phyloP scores from a whole-genome alignment of 2,797 vertebrate genomes.

The Chrosomus eos region DNA sequence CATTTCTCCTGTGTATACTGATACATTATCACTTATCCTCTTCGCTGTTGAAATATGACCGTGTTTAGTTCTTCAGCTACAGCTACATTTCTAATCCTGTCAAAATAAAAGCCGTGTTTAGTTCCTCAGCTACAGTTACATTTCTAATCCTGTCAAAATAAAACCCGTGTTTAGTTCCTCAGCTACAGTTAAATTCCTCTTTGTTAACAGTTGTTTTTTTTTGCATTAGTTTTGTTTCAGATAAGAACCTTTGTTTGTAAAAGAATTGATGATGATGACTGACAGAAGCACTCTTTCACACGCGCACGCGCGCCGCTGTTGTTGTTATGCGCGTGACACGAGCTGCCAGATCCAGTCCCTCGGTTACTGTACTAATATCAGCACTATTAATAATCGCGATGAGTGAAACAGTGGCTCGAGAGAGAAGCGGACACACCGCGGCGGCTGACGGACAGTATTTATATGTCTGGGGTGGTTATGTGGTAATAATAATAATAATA shows the following conservation, averaged over 20 bases:
- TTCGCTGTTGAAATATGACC: too few species aligned
- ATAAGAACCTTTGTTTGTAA: neutral
- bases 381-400: neutral
- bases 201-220: too few species aligned
- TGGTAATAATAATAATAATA: conserved; percentile 79
- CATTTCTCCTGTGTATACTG: too few species aligned
- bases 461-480: conserved; percentile 94
- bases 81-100: neutral
- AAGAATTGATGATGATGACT: neutral
- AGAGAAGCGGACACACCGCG: conserved; percentile 93
- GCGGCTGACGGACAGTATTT: conserved; percentile 83
- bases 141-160: conserved; percentile 41
- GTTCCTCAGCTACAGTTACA: too few species aligned
- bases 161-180: neutral
- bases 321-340: neutral
- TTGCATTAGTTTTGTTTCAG: neutral
- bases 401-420: conserved; percentile 78
- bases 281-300: neutral
- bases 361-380: neutral
- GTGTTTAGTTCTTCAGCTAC: neutral
- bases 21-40: too few species aligned
- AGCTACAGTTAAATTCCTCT: neutral
- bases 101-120: conserved; percentile 47
- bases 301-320: neutral
- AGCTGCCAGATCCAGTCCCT: neutral